Evolutionary conservation across 1,140 invertebrate species (phyloP), one percentile per base, ranked within the genome.

Genomic region (Drosophila pachea): DNA sequence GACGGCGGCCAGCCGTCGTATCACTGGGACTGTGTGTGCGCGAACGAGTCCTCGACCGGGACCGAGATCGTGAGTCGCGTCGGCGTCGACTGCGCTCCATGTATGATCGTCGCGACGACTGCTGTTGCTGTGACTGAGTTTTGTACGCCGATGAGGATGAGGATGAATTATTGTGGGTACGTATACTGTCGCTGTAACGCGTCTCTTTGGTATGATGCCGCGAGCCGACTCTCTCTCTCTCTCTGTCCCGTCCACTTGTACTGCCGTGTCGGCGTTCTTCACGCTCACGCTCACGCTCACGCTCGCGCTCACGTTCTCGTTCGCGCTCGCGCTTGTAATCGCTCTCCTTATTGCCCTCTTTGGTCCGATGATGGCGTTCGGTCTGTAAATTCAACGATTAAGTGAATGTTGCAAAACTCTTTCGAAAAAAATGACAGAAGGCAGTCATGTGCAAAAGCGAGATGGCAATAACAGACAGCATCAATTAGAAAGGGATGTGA

Each of bases 331-430:
- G 75, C 72, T 83, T 81, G 22, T 76, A 54, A 4, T 82, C 75
- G 9, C 74, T 54, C 22, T 66, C 69, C 53, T 76, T 78, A 38
- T 83, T 81, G 61, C 82, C 84, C 52, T 73, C 68, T 38, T 77
- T 78, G 16, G 68, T 67, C 43, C 56, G 68, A 67, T 67, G 64
- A 61, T 71, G 68, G 11, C 68, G 68, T 29, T 71, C 64, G 56
- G 42, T 55, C 68, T 71, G 62, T 33, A 55, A 22, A 22, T 22
- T 22, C 3, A 64, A n/a, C 3, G 2, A 29, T 11, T 22, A 32
- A 14, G 16, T 2, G 22, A 33, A 12, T 29, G 6, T 1, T 36
- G 35, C 6, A 43, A 16, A 14, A 14, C 14, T 43, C 2, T 14
- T 43, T 43, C 22, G 22, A 22, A 22, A 22, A 22, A 22, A 16